Percentiles rank a stretch among this genome's conserved stretches.
phyloP scores from a whole-genome alignment of 2,888 invertebrate genomes.

The Xylota sylvarum region DNA sequence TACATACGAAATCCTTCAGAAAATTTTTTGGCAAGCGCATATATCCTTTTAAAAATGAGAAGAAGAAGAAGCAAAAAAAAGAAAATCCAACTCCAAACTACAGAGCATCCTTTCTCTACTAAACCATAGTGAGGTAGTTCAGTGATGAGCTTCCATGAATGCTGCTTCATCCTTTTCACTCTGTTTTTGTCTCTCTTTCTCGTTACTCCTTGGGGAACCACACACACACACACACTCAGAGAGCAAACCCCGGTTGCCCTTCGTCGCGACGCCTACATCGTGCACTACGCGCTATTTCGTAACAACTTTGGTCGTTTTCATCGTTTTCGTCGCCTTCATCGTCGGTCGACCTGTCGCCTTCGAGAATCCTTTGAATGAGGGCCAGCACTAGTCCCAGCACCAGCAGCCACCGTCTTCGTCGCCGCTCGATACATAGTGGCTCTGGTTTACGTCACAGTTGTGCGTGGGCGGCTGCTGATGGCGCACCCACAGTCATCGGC shows the following conservation, averaged over 20 bases:
- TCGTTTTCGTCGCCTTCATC: conserved; percentile 42
- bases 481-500: conserved; percentile 82
- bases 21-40: conserved; percentile 59
- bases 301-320: conserved; percentile 45
- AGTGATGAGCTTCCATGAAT: conserved; percentile 75
- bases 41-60: conserved; percentile 10
- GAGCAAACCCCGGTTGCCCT: neutral
- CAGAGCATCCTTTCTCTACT: conserved; percentile 60
- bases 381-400: conserved; percentile 44
- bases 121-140: conserved; percentile 72
- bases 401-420: conserved; percentile 25
- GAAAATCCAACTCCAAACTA: conserved; percentile 7
- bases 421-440: conserved; percentile 68
- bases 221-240: neutral
- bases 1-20: conserved; percentile 38
- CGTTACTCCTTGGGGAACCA: conserved; percentile 42
- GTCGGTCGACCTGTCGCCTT: conserved; percentile 66
- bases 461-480: conserved; percentile 85
- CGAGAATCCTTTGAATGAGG: conserved; percentile 70
- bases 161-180: conserved; percentile 29
- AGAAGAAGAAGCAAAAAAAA: too few relatives aligned
- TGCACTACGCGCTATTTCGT: conserved; percentile 67
- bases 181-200: neutral
- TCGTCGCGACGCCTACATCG: neutral
- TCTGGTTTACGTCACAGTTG: conserved; percentile 84